These are phyloP conservation scores for Pollenia angustigena DNA, from an alignment of 2,888 invertebrate genomes.

Conservation along the genomic window DNA sequence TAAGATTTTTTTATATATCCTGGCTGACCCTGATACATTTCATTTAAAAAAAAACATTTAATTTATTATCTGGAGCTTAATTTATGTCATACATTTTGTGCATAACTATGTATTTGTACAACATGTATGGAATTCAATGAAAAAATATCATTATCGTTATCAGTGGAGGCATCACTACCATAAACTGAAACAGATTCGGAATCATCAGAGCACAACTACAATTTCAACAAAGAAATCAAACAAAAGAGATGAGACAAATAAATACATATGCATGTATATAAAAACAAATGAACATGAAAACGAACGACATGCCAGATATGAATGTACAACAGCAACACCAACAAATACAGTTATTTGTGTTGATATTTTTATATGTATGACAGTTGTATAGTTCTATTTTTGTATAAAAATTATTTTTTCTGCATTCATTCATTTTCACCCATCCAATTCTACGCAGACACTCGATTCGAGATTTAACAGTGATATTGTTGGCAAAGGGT, in stretches of 20 bases:
- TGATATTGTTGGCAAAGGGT: not conserved
- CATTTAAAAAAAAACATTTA: too few relatives aligned
- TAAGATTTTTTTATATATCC: too few relatives aligned
- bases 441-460: not conserved
- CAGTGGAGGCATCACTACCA: not conserved
- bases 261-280: not conserved
- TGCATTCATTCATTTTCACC: not conserved
- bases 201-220: conserved; percentile 8
- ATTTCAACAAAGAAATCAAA: conserved; percentile 42
- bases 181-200: not conserved
- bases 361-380: not conserved
- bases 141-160: not conserved
- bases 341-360: conserved; percentile 1
- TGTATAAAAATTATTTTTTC: not conserved
- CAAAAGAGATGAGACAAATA: conserved; percentile 46
- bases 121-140: not conserved
- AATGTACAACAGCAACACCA: not conserved
- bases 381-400: not conserved
- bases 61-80: too few relatives aligned
- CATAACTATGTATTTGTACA: not conserved
- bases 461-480: not conserved
- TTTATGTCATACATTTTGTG: too few relatives aligned
- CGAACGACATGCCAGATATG: conserved; percentile 25
- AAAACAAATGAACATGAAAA: conserved; percentile 55
- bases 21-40: too few relatives aligned